phyloP scores from a whole-genome alignment of 2,797 vertebrate species.

The Remorina albescens region DNA sequence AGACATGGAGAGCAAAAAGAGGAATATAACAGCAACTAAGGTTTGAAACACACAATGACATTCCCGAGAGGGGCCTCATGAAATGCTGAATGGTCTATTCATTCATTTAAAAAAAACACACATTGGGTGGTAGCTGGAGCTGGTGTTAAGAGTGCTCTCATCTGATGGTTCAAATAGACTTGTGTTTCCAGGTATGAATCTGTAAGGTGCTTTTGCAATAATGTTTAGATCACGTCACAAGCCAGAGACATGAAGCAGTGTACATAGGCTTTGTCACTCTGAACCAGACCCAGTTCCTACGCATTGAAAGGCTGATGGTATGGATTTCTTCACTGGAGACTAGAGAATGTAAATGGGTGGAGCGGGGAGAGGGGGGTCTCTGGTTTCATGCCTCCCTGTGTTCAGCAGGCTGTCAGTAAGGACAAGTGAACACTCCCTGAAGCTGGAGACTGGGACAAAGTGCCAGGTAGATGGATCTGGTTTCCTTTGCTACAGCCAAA shows the following conservation, averaged over 20 bases:
- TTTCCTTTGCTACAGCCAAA: constrained; percentile 78
- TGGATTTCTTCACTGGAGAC: constrained; percentile 76
- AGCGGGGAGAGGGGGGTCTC: constrained; percentile 47
- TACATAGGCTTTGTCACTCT: constrained; percentile 35
- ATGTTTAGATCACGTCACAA: constrained; percentile 24
- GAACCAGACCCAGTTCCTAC: constrained; percentile 53
- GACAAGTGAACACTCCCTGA: constrained; percentile 79
- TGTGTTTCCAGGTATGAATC: constrained; percentile 51
- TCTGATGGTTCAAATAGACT: constrained; percentile 54
- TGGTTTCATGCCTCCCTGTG: constrained; percentile 74
- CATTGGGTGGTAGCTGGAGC: constrained; percentile 61
- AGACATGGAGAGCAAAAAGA: constrained; percentile 66
- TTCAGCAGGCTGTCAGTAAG: constrained; percentile 75
- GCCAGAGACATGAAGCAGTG: background rate
- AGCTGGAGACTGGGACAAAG: constrained; percentile 77
- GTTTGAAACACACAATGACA: constrained; percentile 76
- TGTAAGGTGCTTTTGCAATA: constrained; percentile 19
- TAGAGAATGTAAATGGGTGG: constrained; percentile 69
- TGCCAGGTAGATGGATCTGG: constrained; percentile 79
- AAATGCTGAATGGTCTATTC: constrained; percentile 78
- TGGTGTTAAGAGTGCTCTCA: constrained; percentile 48
- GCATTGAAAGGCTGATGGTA: constrained; percentile 73
- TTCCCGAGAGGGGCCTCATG: constrained; percentile 76
- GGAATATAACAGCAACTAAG: constrained; percentile 72
- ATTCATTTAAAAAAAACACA: constrained; percentile 67